Conservation (phyloP, 2,888 invertebrate genomes). For the Noctua comes region DNA sequence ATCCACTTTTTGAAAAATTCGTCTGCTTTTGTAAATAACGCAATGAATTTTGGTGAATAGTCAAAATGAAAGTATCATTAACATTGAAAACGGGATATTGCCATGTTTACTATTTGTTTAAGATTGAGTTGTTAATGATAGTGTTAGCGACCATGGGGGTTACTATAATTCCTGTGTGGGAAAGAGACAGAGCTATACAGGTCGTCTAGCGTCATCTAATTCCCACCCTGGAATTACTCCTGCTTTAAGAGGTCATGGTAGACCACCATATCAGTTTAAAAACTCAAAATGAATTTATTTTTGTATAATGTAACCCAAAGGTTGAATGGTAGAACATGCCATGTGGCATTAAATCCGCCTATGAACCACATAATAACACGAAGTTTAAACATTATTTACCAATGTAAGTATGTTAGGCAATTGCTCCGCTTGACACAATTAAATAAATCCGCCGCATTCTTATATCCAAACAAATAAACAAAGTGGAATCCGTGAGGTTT, state of each 20-base stretch:
- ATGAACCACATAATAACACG: background rate
- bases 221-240: no score
- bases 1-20: background rate
- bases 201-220: no score
- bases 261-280: no score
- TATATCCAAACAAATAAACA: constrained; percentile 25
- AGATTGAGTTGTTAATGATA: no score
- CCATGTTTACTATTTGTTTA: no score
- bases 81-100: no score
- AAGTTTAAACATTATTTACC: background rate
- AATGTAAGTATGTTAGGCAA: background rate
- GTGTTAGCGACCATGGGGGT: no score
- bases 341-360: background rate
- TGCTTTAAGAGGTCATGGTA: no score
- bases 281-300: background rate
- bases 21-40: background rate
- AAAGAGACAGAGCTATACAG: no score
- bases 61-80: background rate
- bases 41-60: background rate
- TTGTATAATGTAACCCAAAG: background rate
- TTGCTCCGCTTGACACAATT: background rate
- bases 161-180: no score
- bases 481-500: constrained; percentile 57
- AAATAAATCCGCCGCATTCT: background rate
- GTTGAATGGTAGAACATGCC: background rate